Evolutionary conservation across 1,140 invertebrate genomes (phyloP).

Genomic region (Drosophila baimaii): DNA sequence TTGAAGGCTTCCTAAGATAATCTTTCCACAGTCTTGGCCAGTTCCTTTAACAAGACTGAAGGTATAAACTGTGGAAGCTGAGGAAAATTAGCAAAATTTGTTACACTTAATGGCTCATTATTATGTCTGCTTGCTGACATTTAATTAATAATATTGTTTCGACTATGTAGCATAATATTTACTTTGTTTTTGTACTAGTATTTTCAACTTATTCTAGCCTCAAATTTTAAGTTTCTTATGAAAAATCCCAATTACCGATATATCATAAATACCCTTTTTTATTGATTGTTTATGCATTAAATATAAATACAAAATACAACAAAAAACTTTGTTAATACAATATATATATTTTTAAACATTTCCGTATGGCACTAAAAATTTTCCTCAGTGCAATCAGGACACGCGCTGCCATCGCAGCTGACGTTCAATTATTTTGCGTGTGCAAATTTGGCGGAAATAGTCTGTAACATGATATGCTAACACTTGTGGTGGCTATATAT

Average conservation of each 20-base stretch:
- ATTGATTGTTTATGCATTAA: no score
- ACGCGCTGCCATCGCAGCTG: conserved; percentile 29
- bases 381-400: conserved; percentile 30
- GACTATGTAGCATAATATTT: no score
- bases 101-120: neutral
- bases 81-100: neutral
- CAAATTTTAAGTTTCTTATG: no score
- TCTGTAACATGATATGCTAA: conserved; percentile 82
- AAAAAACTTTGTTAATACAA: no score
- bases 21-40: neutral
- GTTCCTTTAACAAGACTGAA: neutral
- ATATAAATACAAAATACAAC: neutral
- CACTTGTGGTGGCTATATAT: conserved; percentile 62
- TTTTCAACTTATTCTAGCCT: no score
- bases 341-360: neutral
- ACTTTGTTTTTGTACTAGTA: no score
- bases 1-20: neutral
- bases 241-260: no score
- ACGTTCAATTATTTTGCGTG: conserved; percentile 82
- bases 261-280: no score
- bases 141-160: neutral
- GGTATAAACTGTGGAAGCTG: neutral
- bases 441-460: conserved; percentile 83
- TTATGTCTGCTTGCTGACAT: neutral
- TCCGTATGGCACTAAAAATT: neutral